Conservation (phyloP, 2,888 invertebrate genomes). For the Neria commutata region DNA sequence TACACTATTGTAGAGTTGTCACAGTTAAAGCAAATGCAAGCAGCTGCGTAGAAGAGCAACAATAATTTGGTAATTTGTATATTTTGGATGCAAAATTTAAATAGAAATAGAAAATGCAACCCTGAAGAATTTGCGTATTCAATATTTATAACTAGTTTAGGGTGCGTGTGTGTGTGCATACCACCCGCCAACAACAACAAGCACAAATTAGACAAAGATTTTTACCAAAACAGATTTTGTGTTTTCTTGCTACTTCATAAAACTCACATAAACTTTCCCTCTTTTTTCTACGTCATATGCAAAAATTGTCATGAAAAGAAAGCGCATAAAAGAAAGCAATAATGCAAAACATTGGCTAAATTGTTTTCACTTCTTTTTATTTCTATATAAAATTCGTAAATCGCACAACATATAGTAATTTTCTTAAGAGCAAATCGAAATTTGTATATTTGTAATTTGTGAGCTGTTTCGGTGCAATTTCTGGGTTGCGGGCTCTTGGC, state of each 20-base stretch:
- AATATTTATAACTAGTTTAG: constrained; percentile 1
- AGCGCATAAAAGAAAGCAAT: no score
- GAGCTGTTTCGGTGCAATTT: background rate
- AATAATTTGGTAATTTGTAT: constrained; percentile 1
- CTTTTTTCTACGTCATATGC: no score
- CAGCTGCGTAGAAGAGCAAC: no score
- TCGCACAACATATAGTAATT: no score
- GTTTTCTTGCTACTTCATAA: no score
- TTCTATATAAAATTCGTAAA: background rate
- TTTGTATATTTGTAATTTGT: background rate
- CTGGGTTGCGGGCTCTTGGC: constrained; percentile 13
- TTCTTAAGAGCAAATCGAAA: no score
- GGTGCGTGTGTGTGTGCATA: background rate
- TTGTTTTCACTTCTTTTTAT: constrained; percentile 23
- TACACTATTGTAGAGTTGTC: background rate
- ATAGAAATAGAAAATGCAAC: constrained; percentile 17
- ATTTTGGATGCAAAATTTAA: background rate
- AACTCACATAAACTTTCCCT: no score
- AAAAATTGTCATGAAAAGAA: no score
- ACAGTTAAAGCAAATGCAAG: background rate
- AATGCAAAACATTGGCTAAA: no score
- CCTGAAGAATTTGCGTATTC: constrained; percentile 8
- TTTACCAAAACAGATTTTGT: background rate
- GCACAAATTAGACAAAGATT: background rate
- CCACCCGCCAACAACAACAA: background rate